phyloP scores from a whole-genome alignment of 2,797 vertebrate species.

The Poeciliopsis infans region DNA sequence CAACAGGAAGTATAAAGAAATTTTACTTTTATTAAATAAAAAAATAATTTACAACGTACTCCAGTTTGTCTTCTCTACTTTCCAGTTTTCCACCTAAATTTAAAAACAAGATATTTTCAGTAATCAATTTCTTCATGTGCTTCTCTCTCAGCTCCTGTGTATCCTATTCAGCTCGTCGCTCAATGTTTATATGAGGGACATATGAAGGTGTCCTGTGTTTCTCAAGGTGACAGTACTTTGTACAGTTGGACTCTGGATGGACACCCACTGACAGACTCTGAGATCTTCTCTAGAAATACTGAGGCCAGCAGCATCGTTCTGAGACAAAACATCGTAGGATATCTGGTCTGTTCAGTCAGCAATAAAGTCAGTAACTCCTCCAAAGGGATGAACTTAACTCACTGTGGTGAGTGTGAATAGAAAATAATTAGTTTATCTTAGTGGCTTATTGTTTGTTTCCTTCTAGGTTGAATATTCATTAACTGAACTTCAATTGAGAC shows the following conservation, averaged over 20 bases:
- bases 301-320: constrained; percentile 42
- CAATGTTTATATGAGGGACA: constrained; percentile 19
- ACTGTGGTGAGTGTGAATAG: constrained; percentile 55
- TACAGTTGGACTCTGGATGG: constrained; percentile 67
- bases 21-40: too few species aligned
- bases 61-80: too few species aligned
- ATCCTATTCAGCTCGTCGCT: neutral
- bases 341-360: constrained; percentile 46
- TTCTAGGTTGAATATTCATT: neutral
- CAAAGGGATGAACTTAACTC: fast-evolving
- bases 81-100: too few species aligned
- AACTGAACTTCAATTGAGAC: constrained; percentile 2
- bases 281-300: constrained; percentile 33
- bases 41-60: too few species aligned
- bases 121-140: too few species aligned
- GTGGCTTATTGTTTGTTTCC: neutral
- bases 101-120: too few species aligned
- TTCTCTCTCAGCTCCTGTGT: too few species aligned
- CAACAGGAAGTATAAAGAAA: too few species aligned
- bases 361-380: neutral
- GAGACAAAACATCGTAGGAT: constrained; percentile 38
- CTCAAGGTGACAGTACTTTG: constrained; percentile 54
- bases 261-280: constrained; percentile 37
- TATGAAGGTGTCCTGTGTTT: constrained; percentile 49
- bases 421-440: neutral